phyloP scores from a whole-genome alignment of 2,888 invertebrate genomes.

The Tineola bisselliella region DNA sequence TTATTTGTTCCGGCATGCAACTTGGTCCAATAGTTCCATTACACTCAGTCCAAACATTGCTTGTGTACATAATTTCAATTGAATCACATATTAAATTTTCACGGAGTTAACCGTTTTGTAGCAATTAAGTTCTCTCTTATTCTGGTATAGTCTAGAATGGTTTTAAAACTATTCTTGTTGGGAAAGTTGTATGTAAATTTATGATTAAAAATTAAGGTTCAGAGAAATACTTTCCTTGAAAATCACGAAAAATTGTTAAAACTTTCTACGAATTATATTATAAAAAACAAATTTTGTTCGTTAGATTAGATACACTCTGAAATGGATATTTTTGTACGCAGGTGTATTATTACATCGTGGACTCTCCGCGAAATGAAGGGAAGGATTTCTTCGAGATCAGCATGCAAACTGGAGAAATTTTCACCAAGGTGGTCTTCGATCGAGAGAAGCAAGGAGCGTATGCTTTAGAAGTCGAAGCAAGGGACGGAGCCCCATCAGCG shows the following conservation, averaged over 20 bases:
- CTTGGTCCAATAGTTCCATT: neutral
- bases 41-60: neutral
- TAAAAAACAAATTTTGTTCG: neutral
- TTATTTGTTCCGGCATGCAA: neutral
- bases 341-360: slow-evolving; percentile 94
- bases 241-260: neutral
- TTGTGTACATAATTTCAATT: neutral
- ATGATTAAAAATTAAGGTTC: neutral
- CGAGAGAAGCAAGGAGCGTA: slow-evolving; percentile 97
- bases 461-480: slow-evolving; percentile 95
- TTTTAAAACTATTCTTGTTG: neutral
- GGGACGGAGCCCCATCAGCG: slow-evolving; percentile 96
- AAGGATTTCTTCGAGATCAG: slow-evolving; percentile 97
- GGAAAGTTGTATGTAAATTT: neutral
- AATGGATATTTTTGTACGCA: slow-evolving; percentile 37
- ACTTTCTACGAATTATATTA: neutral
- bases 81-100: neutral
- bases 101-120: neutral
- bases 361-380: slow-evolving; percentile 91
- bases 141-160: neutral
- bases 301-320: neutral
- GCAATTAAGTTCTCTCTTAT: neutral
- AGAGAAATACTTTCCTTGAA: neutral
- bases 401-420: slow-evolving; percentile 93
- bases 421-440: slow-evolving; percentile 95